Base-by-base conservation (phyloP, 2,113 vertebrate species). In the Mobula birostris region DNA sequence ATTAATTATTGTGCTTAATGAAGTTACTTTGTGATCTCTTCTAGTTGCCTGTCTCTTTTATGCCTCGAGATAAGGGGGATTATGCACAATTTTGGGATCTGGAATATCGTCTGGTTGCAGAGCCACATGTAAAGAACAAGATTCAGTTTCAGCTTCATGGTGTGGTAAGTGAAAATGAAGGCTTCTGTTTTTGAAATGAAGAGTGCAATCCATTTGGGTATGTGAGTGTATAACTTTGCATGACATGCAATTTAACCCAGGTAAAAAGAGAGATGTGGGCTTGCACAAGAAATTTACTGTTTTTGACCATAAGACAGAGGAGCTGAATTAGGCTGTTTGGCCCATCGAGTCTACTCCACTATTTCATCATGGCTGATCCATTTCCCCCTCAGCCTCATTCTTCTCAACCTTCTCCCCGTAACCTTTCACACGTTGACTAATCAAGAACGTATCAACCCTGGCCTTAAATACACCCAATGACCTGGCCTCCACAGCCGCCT, bases 71-170 rank as follows among this genome's bases (percentile, higher is more conserved):
- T 94, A 94, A 94, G 94, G 99, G 99, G 3, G 96, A 98, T 95
- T 99, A 98, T 91, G 97, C 98, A 21, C 98, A 99, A 95, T 99
- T 99, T 95, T 99, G 99, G 99, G 98, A 99, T 95, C 95, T 98
- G 94, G 98, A 99, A 94, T 99, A 97, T 95, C 97, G 98, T 94
- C 96, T 97, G 7, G 95, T 97, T 95, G 97, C 97, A 94, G 97
- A 98, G 79, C 97, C 97, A 12, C 97, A 97, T n/a, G 96, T 96
- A 94, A 99, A 98, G 95, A 96, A 97, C 82, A 97, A 97, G 66
- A 94, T 97, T 94, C 98, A 97, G 95, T 97, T 99, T 95, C 98
- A 99, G 29, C 97, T 99, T 87, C 98, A 96, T 96, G 99, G 98
- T 96, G 96, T 95, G 36, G 99, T 99, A 94, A 97, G 98, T 96